Evolutionary conservation across 2,113 vertebrate genomes (phyloP).

Genomic region (Trematomus loennbergii): DNA sequence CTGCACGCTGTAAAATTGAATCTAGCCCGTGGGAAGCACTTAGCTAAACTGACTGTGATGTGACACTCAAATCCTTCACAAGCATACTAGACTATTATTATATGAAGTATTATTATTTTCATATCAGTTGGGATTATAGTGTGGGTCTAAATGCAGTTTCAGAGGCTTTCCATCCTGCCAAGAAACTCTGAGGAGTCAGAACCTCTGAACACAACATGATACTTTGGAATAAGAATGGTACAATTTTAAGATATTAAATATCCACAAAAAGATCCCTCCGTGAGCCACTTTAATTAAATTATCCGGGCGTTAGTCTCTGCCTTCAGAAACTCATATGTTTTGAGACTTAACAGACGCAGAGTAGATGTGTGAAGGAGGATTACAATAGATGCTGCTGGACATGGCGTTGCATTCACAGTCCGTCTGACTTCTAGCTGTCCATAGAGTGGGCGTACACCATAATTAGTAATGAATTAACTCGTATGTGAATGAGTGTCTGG

Average conservation of each 20-base stretch:
- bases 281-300: constrained; percentile 28
- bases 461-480: constrained; percentile 70
- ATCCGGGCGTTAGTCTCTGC: not conserved
- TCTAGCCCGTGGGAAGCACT: not conserved
- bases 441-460: constrained; percentile 36
- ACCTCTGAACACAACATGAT: constrained; percentile 19
- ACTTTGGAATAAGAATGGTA: constrained; percentile 24
- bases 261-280: not conserved
- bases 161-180: constrained; percentile 29
- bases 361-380: constrained; percentile 1
- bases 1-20: not conserved
- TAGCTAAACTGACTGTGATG: not conserved
- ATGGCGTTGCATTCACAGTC: constrained; percentile 25
- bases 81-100: constrained; percentile 1
- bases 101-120: constrained; percentile 15
- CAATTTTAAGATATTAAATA: constrained; percentile 42
- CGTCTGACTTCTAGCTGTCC: constrained; percentile 32
- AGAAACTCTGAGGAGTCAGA: constrained; percentile 31
- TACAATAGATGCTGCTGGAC: constrained; percentile 29
- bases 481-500: constrained; percentile 65
- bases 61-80: not conserved
- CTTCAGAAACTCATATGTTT: constrained; percentile 19
- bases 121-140: constrained; percentile 34
- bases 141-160: constrained; percentile 18
- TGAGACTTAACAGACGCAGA: constrained; percentile 30